A percentile compares a stretch with the other conserved stretches of the same genome.
phyloP scores from a whole-genome alignment of 2,113 vertebrate species.

The Myxocyprinus asiaticus region DNA sequence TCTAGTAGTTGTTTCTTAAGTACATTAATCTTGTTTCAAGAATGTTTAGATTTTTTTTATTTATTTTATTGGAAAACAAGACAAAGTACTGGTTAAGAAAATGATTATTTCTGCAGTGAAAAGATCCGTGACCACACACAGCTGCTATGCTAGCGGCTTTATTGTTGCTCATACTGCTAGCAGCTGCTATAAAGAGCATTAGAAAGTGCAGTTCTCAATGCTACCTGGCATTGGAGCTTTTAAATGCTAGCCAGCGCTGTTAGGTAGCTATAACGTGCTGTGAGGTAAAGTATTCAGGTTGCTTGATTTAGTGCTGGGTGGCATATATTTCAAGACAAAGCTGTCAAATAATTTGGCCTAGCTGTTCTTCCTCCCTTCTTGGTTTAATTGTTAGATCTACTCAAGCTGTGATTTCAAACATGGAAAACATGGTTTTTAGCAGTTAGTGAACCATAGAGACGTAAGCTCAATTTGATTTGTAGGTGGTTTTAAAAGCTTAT shows the following conservation, averaged over 20 bases:
- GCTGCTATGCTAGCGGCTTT: not conserved
- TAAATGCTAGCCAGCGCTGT: not conserved
- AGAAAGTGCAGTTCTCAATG: not conserved
- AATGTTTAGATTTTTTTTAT: too few relatives aligned
- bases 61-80: too few relatives aligned
- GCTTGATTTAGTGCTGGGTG: not conserved
- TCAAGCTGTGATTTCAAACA: not conserved
- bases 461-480: too few relatives aligned
- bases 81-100: too few relatives aligned
- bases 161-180: slow-evolving; percentile 7
- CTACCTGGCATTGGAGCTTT: not conserved
- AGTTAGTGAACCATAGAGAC: not conserved
- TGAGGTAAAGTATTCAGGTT: not conserved
- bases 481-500: too few relatives aligned
- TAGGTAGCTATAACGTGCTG: not conserved
- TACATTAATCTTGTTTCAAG: too few relatives aligned
- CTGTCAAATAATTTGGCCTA: not conserved
- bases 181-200: slow-evolving; percentile 11
- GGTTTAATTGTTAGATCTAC: slow-evolving; percentile 4
- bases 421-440: not conserved
- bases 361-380: not conserved
- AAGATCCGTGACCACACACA: slow-evolving; percentile 9
- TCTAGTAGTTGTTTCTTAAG: too few relatives aligned
- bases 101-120: too few relatives aligned
- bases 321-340: not conserved